Base-by-base conservation (phyloP, 2,113 vertebrate genomes). In the Monarcha castaneiventris region DNA sequence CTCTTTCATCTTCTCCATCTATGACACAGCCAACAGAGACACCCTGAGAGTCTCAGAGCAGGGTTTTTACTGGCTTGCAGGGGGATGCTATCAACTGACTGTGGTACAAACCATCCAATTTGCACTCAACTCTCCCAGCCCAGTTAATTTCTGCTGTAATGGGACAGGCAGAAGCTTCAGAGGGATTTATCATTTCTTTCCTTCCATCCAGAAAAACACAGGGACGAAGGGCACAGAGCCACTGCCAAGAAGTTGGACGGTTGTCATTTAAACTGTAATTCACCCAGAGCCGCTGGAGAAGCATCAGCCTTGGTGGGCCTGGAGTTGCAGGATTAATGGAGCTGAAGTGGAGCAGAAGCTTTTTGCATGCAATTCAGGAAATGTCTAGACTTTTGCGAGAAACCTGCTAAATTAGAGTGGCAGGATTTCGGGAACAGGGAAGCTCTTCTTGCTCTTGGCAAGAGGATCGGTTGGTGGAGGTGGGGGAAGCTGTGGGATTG, bases 381-480 rank as follows among this genome's bases (percentile, higher is more conserved):
- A 95, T 25, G 96, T 97, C 96, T 97, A 97, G 96, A 97, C 96
- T 96, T 96, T 80, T 39, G 74, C 73, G 89, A 95, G 92, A 77
- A 81, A 95, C 72, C 72, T 77, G 73, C 90, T 93, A 91, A 95
- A 93, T 96, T 85, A 93, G 75, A 96, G 67, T 85, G 86, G 80
- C 55, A 92, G 68, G 91, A 89, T 27, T 33, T 6, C 46, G 43
- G 51, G 78, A 91, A 95, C 69, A 87, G 62, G 88, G 80, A 95
- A 92, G 63, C 44, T 93, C 90, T 91, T 80, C 89, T 82, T 81
- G 84, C 90, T 84, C 80, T 80, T 94, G 84, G 95, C 95, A 94
- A 72, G 78, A 87, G 32, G 84, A 71, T 26, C 0, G 1, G 71
- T 29, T 66, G 51, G 32, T 54, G 62, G 71, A 52, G n/a, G 37